Percentiles rank a stretch among this genome's conserved stretches.
These are phyloP conservation scores for Forbesichthys agassizii DNA, from an alignment of 2,113 vertebrate species.

Conservation along the genomic window DNA sequence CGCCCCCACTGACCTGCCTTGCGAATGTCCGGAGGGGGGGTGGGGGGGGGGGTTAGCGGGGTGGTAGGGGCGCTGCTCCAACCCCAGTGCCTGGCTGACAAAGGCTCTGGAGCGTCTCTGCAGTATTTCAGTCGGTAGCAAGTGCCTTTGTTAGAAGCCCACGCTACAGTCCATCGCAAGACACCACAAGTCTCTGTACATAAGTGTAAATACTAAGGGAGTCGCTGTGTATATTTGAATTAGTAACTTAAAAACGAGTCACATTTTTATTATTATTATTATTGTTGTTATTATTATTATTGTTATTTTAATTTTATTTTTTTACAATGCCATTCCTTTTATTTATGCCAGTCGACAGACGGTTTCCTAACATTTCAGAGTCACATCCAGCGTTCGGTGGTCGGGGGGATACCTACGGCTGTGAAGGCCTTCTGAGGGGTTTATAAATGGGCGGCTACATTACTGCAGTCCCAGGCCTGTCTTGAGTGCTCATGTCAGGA, in stretches of 20 bases:
- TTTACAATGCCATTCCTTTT: constrained; percentile 89
- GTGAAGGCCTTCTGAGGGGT: constrained; percentile 62
- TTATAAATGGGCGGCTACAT: constrained; percentile 53
- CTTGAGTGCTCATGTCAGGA: background rate
- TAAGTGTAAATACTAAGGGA: constrained; percentile 98
- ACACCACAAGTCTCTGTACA: constrained; percentile 81
- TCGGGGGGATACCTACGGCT: constrained; percentile 59
- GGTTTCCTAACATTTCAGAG: constrained; percentile 76
- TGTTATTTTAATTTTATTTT: constrained; percentile 70
- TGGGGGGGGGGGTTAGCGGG: too few species aligned
- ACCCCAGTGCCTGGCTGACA: too few species aligned
- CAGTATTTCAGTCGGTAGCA: constrained; percentile 90
- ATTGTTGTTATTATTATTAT: constrained; percentile 65
- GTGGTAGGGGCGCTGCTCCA: too few species aligned
- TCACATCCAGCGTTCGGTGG: constrained; percentile 75
- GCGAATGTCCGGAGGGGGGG: too few species aligned
- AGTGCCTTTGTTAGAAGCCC: constrained; percentile 92
- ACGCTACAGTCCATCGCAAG: constrained; percentile 75
- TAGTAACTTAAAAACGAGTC: constrained; percentile 93
- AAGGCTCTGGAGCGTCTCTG: too few species aligned
- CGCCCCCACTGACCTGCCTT: too few species aligned
- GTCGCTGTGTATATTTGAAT: constrained; percentile 99
- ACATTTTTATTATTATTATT: constrained; percentile 81
- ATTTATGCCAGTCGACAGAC: constrained; percentile 81
- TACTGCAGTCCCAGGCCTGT: background rate